Evolutionary conservation across 2,797 vertebrate genomes (phyloP).

Genomic region (Helicolenus hilgendorfi): DNA sequence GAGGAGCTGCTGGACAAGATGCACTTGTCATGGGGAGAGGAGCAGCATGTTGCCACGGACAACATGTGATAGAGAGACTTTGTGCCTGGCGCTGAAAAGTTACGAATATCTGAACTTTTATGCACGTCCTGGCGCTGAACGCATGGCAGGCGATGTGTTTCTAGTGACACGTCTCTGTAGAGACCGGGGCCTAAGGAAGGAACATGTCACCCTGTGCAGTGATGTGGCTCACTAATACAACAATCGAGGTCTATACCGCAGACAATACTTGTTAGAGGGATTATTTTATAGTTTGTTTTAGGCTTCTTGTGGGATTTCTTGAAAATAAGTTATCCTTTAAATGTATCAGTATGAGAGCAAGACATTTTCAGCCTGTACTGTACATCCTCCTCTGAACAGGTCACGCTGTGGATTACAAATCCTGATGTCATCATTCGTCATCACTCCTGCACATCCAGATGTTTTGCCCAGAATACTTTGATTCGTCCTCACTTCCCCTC

Average conservation of each 20-base stretch:
- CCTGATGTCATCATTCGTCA: slow-evolving; percentile 23
- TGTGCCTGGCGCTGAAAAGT: no score
- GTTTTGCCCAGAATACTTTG: slow-evolving; percentile 17
- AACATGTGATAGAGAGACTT: no score
- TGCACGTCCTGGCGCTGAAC: no score
- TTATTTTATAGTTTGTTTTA: not conserved
- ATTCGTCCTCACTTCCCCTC: slow-evolving; percentile 16
- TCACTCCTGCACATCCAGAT: not conserved
- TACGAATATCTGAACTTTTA: no score
- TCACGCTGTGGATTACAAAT: slow-evolving; percentile 19
- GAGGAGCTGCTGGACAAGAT: no score
- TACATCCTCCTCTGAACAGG: not conserved
- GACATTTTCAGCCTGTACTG: not conserved
- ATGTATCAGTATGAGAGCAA: not conserved
- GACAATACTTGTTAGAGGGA: not conserved
- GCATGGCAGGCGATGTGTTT: no score
- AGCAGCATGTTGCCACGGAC: no score
- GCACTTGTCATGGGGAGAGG: no score
- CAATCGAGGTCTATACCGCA: not conserved
- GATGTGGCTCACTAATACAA: not conserved
- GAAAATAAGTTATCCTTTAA: not conserved
- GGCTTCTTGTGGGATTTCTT: not conserved
- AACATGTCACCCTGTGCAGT: not conserved
- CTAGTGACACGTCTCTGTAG: no score
- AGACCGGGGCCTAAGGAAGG: not conserved